phyloP scores from a whole-genome alignment of 2,888 invertebrate species.

The Dorcus parallelipipedus region DNA sequence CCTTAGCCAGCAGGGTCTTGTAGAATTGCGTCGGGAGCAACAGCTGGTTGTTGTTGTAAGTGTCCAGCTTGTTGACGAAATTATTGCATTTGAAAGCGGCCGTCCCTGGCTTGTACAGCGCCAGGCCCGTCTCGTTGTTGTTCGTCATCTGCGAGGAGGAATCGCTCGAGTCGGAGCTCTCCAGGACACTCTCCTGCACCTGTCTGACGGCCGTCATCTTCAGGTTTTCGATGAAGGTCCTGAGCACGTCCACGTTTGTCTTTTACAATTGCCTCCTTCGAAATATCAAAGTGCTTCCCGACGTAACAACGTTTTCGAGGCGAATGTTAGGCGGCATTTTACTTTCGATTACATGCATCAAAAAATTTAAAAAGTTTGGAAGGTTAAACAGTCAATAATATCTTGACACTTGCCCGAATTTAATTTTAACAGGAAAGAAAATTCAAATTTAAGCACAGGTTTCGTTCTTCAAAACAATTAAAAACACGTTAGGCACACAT shows the following conservation, averaged over 20 bases:
- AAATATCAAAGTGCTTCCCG: no score
- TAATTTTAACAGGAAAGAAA: no score
- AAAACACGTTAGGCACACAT: no score
- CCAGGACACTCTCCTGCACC: constrained; percentile 40
- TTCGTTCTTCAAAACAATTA: no score
- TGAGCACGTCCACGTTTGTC: no score
- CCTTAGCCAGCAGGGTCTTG: constrained; percentile 73
- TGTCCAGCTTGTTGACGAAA: constrained; percentile 47
- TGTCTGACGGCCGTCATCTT: constrained; percentile 43
- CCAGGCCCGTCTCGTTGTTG: constrained; percentile 32
- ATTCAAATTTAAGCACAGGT: no score
- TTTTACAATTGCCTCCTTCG: no score
- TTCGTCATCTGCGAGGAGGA: constrained; percentile 36
- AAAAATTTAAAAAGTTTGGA: not conserved
- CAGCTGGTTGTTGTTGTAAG: constrained; percentile 49
- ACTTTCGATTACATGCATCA: not conserved
- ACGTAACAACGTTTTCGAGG: no score
- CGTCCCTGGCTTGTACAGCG: constrained; percentile 10
- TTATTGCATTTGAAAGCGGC: constrained; percentile 43
- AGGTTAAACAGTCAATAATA: not conserved
- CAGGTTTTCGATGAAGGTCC: not conserved
- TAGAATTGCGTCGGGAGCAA: constrained; percentile 74
- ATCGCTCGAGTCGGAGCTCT: constrained; percentile 46
- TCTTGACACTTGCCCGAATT: no score
- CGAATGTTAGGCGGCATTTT: not conserved